These are phyloP conservation scores for Lypha dubia DNA, from an alignment of 2,888 invertebrate genomes.

Conservation along the genomic window DNA sequence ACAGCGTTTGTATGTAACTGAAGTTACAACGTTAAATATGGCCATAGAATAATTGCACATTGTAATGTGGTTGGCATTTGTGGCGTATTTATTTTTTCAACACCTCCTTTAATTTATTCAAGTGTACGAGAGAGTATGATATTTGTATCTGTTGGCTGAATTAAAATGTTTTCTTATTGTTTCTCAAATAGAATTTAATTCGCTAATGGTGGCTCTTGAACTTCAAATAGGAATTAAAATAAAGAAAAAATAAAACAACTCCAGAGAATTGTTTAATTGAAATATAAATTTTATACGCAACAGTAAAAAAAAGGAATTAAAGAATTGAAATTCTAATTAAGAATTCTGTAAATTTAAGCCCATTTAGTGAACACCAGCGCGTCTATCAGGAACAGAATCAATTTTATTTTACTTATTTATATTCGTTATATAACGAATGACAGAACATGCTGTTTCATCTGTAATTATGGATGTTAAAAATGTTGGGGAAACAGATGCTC, in stretches of 20 bases:
- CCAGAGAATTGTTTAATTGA: constrained; percentile 21
- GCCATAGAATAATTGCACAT: constrained; percentile 65
- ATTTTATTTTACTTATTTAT: too few species aligned
- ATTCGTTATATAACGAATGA: too few species aligned
- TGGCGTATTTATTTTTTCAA: constrained; percentile 53
- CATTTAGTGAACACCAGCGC: not conserved
- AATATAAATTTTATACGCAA: constrained; percentile 12
- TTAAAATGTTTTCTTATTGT: constrained; percentile 34
- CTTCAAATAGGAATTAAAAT: constrained; percentile 2
- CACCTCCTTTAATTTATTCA: constrained; percentile 63
- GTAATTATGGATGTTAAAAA: too few species aligned
- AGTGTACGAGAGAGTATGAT: constrained; percentile 5
- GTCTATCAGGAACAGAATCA: not conserved
- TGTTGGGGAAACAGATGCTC: too few species aligned
- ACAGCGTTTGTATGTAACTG: constrained; percentile 46
- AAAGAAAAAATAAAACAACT: constrained; percentile 19
- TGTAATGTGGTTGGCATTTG: constrained; percentile 59
- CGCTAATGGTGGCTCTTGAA: constrained; percentile 36
- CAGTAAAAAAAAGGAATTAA: not conserved
- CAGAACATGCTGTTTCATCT: too few species aligned
- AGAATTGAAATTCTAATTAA: not conserved
- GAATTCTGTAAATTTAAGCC: not conserved
- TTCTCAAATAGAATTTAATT: constrained; percentile 34
- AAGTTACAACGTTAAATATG: constrained; percentile 50
- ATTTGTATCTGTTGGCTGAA: constrained; percentile 5